Conservation (phyloP, 2,888 invertebrate species). For the Hypomecis punctinalis region DNA sequence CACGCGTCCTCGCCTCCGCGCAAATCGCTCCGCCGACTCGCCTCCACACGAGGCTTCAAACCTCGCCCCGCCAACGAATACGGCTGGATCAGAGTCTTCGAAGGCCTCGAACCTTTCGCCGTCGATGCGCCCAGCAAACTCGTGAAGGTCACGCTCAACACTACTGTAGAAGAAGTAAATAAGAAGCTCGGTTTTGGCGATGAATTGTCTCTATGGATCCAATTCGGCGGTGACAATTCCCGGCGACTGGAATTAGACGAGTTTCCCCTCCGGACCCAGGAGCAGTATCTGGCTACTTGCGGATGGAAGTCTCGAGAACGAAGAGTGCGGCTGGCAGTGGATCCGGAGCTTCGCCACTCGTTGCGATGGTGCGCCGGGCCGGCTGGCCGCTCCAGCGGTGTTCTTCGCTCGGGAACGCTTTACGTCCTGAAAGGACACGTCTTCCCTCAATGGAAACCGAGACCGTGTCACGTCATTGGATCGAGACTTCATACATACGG, state of each 20-base stretch:
- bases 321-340: conserved; percentile 86
- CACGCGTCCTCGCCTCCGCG: conserved; percentile 80
- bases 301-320: conserved; percentile 86
- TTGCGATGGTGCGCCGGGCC: conserved; percentile 87
- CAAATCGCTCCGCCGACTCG: conserved; percentile 80
- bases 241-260: conserved; percentile 83
- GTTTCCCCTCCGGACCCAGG: conserved; percentile 86
- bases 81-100: conserved; percentile 87
- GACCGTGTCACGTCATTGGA: conserved; percentile 85
- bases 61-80: conserved; percentile 65
- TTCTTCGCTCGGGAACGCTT: conserved; percentile 78
- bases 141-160: conserved; percentile 84
- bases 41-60: conserved; percentile 81
- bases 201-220: conserved; percentile 81
- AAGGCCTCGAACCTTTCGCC: conserved; percentile 81
- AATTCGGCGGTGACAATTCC: conserved; percentile 84
- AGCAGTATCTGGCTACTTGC: conserved; percentile 84
- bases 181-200: conserved; percentile 78
- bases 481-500: conserved; percentile 86
- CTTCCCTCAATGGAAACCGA: conserved; percentile 88
- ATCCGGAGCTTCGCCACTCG: conserved; percentile 86
- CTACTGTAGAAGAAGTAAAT: conserved; percentile 83
- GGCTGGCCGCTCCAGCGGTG: conserved; percentile 75
- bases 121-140: conserved; percentile 82
- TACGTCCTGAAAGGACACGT: conserved; percentile 88